Evolutionary conservation across 2,113 vertebrate species (phyloP), one percentile per base, ranked within the genome.

Genomic region (Corydoras maculifer): DNA sequence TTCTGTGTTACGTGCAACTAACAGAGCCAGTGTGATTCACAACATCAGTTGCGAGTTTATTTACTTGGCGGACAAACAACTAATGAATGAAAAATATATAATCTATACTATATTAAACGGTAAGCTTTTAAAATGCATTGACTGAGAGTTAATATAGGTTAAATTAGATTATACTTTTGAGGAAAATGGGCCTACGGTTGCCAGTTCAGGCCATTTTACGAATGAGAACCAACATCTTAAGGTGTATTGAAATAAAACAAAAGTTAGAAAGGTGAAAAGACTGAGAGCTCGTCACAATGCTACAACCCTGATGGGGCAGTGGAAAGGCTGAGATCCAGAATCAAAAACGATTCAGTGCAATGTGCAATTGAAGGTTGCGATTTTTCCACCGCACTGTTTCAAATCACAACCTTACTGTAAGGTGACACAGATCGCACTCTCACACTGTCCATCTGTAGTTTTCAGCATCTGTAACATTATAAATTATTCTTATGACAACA

Each of bases 141-240:
- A 53, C 70, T 76, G 48, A 49, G 35, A 14, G 65, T 43, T 18
- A 53, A 54, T 25, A 50, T 62, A 69, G 54, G 62, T 31, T 53
- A 61, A 72, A 64, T 64, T 31, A 14, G 15, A 72, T 60, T 50
- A 68, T 55, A 60, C 51, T 75, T 72, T 72, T 65, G 72, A 65
- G 10, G 30, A 62, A 63, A 59, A 50, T n/a, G 62, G 75, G 78
- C 57, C 65, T 62, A 68, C 57, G 54, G 75, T 75, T 65, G 58
- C 72, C 75, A 75, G 66, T 65, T 71, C 70, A 80, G 80, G 78
- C 75, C 84, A 87, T 64, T 62, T 29, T 74, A 74, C 63, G 57
- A 70, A 62, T 66, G 35, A 76, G 49, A 65, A 70, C 59, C 61
- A 70, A 81, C 62, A 61, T 78, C 75, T 75, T 73, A 72, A 73